Conservation (phyloP, 1,140 invertebrate species). For the Ceratoteleas bidentatus region DNA sequence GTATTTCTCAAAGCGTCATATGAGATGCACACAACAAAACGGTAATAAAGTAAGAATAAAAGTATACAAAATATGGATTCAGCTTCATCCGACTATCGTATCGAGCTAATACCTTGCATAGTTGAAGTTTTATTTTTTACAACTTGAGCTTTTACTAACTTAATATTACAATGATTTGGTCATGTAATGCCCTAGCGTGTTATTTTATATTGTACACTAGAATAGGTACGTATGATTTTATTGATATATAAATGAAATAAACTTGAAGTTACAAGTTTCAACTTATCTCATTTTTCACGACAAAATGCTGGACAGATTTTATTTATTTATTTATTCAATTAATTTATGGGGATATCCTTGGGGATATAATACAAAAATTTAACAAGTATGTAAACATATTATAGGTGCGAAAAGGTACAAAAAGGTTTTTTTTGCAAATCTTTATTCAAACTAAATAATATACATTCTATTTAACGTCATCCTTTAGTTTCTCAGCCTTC, state of each 20-base stretch:
- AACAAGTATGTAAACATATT: too few relatives aligned
- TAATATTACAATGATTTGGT: slow-evolving; percentile 50
- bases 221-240: slow-evolving; percentile 48
- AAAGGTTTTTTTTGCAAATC: too few relatives aligned
- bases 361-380: too few relatives aligned
- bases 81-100: slow-evolving; percentile 38
- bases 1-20: slow-evolving; percentile 17
- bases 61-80: slow-evolving; percentile 20
- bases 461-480: too few relatives aligned
- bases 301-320: too few relatives aligned
- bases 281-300: too few relatives aligned
- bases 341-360: too few relatives aligned
- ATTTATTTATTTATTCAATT: too few relatives aligned
- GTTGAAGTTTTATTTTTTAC: slow-evolving; percentile 53
- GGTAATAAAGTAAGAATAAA: slow-evolving; percentile 3
- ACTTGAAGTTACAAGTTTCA: slow-evolving; percentile 53
- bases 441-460: too few relatives aligned
- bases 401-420: too few relatives aligned
- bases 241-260: slow-evolving; percentile 58
- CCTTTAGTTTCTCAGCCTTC: too few relatives aligned
- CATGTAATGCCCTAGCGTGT: slow-evolving; percentile 43
- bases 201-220: slow-evolving; percentile 56
- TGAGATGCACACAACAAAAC: slow-evolving; percentile 14
- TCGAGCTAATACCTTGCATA: slow-evolving; percentile 39
- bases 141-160: slow-evolving; percentile 57